Evolutionary conservation across 2,888 invertebrate species (phyloP), one percentile per base, ranked within the genome.

Genomic region (Melanophora roralis): DNA sequence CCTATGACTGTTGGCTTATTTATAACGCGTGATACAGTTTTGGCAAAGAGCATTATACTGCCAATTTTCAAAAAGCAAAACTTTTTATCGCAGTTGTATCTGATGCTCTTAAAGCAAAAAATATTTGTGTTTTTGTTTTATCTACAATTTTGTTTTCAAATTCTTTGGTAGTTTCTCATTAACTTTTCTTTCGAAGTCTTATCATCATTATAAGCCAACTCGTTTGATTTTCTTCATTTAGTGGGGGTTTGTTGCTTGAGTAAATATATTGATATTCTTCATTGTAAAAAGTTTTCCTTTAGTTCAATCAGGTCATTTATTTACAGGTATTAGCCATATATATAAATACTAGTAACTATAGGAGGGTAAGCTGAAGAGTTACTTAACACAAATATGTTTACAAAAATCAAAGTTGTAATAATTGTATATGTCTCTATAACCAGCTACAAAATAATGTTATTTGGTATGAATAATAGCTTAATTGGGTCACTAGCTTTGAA

Each of bases 21-120:
- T 79, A 74, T 67, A 64, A 72, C 72, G 75, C 68, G 76, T 81
- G 78, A 75, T 72, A 72, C 75, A 68, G 60, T 69, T 69, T 69
- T 76, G 45, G 32, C 47, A 64, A 55, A 55, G 38, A 8, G 53
- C 19, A 75, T 62, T 73, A 47, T 47, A 36, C 40, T 49, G 32
- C 21, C 47, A 76, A 38, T 76, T 68, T 38, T 47, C 14, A 38
- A 32, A 38, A 62, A 38, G 40, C 60, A 62, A 8, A 65, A 51
- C 59, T 47, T 57, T 21, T 21, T 78, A 78, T 67, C 53, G 55
- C 53, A 53, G n/a, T 40, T 67, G 59, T 62, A 57, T 62, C 40
- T 45, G n/a, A 67, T 67, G 53, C 45, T 38, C 34, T n/a, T 8
- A 1, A 27, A 27, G 6, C 12, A 43, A 68, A 55, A 12, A 40